Evolutionary conservation across 2,113 vertebrate species (phyloP).

Genomic region (Corythaeola cristata): DNA sequence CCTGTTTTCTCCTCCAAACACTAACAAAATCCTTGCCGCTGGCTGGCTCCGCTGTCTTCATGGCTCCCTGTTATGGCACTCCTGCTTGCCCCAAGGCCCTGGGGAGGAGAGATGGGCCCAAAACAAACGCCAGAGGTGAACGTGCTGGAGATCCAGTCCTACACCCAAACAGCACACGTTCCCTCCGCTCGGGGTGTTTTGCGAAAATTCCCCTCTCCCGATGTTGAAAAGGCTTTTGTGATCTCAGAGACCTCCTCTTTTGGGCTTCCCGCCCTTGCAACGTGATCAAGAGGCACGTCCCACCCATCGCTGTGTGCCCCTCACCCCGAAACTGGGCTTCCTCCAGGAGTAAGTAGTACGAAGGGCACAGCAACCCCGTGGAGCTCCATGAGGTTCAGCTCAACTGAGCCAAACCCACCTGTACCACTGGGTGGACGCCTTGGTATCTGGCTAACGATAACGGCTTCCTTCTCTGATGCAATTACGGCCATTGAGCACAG

Average conservation of each 20-base stretch:
- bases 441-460: background rate
- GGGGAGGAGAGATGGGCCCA: conserved; percentile 19
- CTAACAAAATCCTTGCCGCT: conserved; percentile 63
- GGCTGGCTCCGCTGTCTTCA: conserved; percentile 24
- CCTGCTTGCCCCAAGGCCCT: conserved; percentile 20
- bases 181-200: background rate
- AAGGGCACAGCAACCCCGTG: background rate
- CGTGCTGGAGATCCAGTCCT: conserved; percentile 50
- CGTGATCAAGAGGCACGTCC: background rate
- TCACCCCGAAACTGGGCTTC: background rate
- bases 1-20: conserved; percentile 65
- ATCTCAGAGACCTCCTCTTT: conserved; percentile 17
- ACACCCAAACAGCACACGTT: conserved; percentile 28
- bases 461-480: background rate
- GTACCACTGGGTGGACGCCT: background rate
- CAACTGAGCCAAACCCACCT: background rate
- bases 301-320: background rate
- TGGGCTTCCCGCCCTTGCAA: background rate
- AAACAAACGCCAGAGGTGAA: conserved; percentile 58
- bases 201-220: conserved; percentile 57
- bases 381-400: background rate
- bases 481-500: background rate
- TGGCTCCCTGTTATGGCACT: conserved; percentile 41
- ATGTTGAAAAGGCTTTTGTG: conserved; percentile 20
- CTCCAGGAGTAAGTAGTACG: background rate